A percentile compares a stretch with the other conserved stretches of the same genome.
phyloP scores from a whole-genome alignment of 2,797 vertebrate genomes.

The Furcifer pardalis region DNA sequence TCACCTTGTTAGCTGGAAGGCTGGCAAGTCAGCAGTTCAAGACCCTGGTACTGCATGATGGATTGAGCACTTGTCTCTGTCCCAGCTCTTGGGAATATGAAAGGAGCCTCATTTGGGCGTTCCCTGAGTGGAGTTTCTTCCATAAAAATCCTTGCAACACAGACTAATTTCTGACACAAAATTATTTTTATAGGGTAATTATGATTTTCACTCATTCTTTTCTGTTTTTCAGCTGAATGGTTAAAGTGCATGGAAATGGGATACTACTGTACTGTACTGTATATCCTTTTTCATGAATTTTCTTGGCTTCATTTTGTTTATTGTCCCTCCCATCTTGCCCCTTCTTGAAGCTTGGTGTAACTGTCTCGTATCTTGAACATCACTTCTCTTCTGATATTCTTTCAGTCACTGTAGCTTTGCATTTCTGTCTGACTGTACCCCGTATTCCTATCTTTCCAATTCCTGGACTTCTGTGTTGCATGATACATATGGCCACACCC shows the following conservation, averaged over 20 bases:
- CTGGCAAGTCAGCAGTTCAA: too few relatives aligned
- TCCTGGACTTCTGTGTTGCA: not conserved
- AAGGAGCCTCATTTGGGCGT: too few relatives aligned
- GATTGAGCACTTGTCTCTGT: too few relatives aligned
- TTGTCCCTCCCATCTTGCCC: not conserved
- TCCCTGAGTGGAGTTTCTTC: too few relatives aligned
- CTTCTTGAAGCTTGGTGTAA: not conserved
- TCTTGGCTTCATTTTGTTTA: not conserved
- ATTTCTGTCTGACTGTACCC: not conserved
- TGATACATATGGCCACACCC: not conserved
- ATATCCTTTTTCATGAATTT: not conserved
- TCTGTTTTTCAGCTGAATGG: not conserved
- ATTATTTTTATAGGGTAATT: too few relatives aligned
- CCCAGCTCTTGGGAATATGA: too few relatives aligned
- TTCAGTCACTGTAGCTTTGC: not conserved
- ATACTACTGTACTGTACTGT: too few relatives aligned
- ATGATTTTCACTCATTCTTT: not conserved
- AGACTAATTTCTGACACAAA: too few relatives aligned
- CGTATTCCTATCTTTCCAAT: not conserved
- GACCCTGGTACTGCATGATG: too few relatives aligned
- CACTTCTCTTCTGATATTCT: not conserved
- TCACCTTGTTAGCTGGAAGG: too few relatives aligned
- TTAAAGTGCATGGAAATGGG: not conserved
- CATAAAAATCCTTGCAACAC: too few relatives aligned
- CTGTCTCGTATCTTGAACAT: not conserved